Evolutionary conservation across 2,113 vertebrate species (phyloP), one percentile per base, ranked within the genome.

Genomic region (Alethe castanea): DNA sequence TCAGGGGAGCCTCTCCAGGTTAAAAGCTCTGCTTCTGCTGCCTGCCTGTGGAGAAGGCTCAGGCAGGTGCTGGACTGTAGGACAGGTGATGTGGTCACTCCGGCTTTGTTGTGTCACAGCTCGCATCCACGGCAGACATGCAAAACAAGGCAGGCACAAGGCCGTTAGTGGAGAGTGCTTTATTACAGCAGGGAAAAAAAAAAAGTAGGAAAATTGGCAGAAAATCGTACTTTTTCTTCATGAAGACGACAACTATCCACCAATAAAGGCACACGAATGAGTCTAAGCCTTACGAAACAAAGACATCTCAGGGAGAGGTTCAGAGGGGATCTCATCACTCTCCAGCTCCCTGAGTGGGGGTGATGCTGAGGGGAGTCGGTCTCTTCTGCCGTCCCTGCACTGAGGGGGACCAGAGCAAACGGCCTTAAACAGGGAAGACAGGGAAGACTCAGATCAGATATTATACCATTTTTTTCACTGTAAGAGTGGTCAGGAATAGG

Each of bases 11-110:
- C 47, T 35, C 54, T 70, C 19, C 52, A 18, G 44, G 44, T 31
- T 31, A 14, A 7, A 28, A 14, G 31, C 35, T 25, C 5, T 11
- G 8, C 29, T 7, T 9, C 38, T 28, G 33, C 11, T 0, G 0
- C 2, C 2, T 19, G 19, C 8, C 2, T 0, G 1, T 20, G 6
- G 12, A 29, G 45, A 22, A 45, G 86, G 18, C 48, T 33, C 38
- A 18, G 2, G 9, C 19, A 9, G 54, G 44, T 2, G 23, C 22
- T 9, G 50, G 31, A 4, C n/a, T 0, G 0, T 0, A 2, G 38
- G 24, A 29, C 47, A n/a, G 44, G 25, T 19, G 62, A 8, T 2
- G 4, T 2, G 54, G n/a, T 15, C 29, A 11, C 59, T 40, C 8
- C 1, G 0, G 38, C 54, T 45, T 14, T 7, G 17, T 15, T 1